phyloP scores from a whole-genome alignment of 1,140 invertebrate genomes.

The Anastrepha obliqua region DNA sequence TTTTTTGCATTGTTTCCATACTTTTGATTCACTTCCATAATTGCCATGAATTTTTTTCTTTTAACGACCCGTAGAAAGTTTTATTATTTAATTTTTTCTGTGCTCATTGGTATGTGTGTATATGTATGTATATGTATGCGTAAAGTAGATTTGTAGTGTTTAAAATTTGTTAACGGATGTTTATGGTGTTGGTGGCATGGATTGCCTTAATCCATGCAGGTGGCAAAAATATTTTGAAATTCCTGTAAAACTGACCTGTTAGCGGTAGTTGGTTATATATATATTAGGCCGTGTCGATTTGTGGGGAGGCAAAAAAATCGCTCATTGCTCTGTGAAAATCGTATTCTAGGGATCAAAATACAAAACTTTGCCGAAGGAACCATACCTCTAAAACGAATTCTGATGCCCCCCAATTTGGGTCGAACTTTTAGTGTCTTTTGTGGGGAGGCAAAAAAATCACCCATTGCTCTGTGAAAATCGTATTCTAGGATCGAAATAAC shows the following conservation, averaged over 20 bases:
- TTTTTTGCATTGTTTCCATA: not conserved
- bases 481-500: no score
- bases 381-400: no score
- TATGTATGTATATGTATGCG: not conserved
- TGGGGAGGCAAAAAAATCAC: no score
- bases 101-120: not conserved
- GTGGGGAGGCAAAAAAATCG: no score
- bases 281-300: no score
- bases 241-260: not conserved
- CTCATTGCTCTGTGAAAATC: no score
- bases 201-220: not conserved
- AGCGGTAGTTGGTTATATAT: not conserved
- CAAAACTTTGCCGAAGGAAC: no score
- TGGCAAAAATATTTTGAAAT: not conserved
- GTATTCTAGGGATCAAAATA: no score
- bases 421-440: no score
- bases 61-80: slow-evolving; percentile 39
- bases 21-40: not conserved
- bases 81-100: slow-evolving; percentile 42
- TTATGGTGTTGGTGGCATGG: not conserved
- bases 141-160: not conserved
- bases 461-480: no score
- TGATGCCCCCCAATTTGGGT: no score
- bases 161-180: not conserved
- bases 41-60: slow-evolving; percentile 23